These are phyloP conservation scores for Etheostoma nigrum DNA, from an alignment of 2,797 vertebrate genomes.

Conservation along the genomic window DNA sequence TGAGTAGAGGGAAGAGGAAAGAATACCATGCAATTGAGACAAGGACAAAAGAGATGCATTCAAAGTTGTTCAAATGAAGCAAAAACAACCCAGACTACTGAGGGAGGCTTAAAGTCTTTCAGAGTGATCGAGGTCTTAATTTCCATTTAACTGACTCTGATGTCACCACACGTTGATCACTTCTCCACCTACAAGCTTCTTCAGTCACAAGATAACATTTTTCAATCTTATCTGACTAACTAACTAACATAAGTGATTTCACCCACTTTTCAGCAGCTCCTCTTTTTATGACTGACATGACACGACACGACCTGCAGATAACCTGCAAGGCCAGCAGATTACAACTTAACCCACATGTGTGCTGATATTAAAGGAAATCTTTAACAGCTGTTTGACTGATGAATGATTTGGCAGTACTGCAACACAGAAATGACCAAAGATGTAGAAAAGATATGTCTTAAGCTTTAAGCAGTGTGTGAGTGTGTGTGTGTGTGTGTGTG, in stretches of 20 bases:
- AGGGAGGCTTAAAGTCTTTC: too few relatives aligned
- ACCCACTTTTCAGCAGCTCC: neutral
- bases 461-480: too few relatives aligned
- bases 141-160: too few relatives aligned
- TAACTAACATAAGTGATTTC: neutral
- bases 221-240: neutral
- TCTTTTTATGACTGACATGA: neutral
- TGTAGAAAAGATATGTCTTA: neutral
- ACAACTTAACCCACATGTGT: slow-evolving; percentile 11
- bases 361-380: slow-evolving; percentile 6
- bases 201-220: neutral
- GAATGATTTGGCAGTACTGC: fast-evolving
- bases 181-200: neutral
- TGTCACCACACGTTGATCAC: neutral
- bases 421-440: neutral
- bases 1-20: too few relatives aligned
- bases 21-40: too few relatives aligned
- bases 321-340: neutral
- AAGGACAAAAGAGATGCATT: too few relatives aligned
- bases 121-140: too few relatives aligned
- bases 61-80: too few relatives aligned
- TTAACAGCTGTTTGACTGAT: slow-evolving; percentile 9
- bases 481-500: too few relatives aligned
- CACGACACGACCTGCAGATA: slow-evolving; percentile 6
- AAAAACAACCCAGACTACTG: too few relatives aligned